These are phyloP conservation scores for Microctonus hyperodae DNA, from an alignment of 2,888 invertebrate genomes.

Conservation along the genomic window DNA sequence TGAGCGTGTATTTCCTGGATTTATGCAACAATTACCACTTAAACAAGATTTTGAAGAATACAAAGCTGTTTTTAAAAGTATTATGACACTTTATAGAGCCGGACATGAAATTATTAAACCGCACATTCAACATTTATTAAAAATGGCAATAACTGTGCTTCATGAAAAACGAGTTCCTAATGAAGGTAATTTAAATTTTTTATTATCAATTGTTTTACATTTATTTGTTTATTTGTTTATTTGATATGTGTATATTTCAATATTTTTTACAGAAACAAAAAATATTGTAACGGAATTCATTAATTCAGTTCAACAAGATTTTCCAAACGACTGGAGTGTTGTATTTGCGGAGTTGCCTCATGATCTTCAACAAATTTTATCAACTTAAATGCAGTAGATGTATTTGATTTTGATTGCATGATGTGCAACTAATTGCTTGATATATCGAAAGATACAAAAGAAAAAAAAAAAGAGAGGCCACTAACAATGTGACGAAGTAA, in stretches of 20 bases:
- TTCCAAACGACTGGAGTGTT: constrained; percentile 66
- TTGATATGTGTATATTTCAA: background rate
- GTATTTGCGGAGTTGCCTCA: constrained; percentile 62
- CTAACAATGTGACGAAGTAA: background rate
- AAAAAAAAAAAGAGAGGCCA: background rate
- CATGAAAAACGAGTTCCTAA: constrained; percentile 67
- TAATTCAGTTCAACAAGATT: constrained; percentile 67
- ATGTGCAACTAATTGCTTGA: too few relatives aligned
- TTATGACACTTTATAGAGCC: constrained; percentile 70
- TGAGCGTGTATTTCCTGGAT: constrained; percentile 76
- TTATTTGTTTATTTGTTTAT: constrained; percentile 3
- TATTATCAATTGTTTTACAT: background rate
- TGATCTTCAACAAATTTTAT: constrained; percentile 48
- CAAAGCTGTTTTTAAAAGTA: constrained; percentile 72
- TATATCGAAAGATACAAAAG: constrained; percentile 24
- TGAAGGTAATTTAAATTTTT: constrained; percentile 60
- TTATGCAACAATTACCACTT: constrained; percentile 75
- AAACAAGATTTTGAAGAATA: constrained; percentile 79
- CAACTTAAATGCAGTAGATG: constrained; percentile 10
- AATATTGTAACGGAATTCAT: constrained; percentile 66
- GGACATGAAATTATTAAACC: constrained; percentile 67
- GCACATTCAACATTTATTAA: constrained; percentile 67
- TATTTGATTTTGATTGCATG: constrained; percentile 1
- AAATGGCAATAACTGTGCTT: constrained; percentile 66
- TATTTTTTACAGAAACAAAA: constrained; percentile 63